phyloP scores from a whole-genome alignment of 1,140 invertebrate species.

The Heliconius hewitsoni region DNA sequence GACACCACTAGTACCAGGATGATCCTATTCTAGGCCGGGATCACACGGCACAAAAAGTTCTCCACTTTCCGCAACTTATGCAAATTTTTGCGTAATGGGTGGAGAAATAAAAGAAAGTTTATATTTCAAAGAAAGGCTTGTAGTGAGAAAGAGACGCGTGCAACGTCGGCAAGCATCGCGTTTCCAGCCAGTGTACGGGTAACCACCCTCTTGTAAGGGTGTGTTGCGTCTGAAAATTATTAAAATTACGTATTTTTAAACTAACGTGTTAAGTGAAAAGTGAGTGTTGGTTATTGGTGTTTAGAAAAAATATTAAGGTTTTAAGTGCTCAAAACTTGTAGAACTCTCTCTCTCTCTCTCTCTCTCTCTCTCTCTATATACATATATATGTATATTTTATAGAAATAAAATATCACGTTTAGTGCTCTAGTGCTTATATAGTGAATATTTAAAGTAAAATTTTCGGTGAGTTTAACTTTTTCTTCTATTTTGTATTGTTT shows the following conservation, averaged over 20 bases:
- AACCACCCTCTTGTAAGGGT: constrained; percentile 18
- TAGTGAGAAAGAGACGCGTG: constrained; percentile 27
- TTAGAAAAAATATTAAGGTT: constrained; percentile 4
- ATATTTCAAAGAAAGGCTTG: constrained; percentile 27
- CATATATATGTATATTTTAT: neutral
- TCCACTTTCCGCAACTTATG: too few relatives aligned
- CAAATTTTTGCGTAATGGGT: too few relatives aligned
- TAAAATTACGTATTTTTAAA: constrained; percentile 19
- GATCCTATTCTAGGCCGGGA: too few relatives aligned
- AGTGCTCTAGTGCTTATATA: neutral
- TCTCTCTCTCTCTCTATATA: neutral
- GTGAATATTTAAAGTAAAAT: neutral
- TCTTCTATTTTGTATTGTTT: neutral
- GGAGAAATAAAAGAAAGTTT: constrained; percentile 15
- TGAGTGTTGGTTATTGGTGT: constrained; percentile 27
- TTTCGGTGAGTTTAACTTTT: neutral
- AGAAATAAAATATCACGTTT: neutral
- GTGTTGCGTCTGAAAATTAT: neutral
- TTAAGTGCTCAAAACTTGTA: neutral
- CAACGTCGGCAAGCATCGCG: constrained; percentile 6
- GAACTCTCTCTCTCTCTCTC: neutral
- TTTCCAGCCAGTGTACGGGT: constrained; percentile 25
- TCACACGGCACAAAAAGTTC: too few relatives aligned
- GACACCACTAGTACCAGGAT: too few relatives aligned
- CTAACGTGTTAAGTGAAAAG: constrained; percentile 25